A percentile compares a stretch with the other conserved stretches of the same genome.
Evolutionary conservation across 2,888 invertebrate genomes (phyloP).

Genomic region (Halictus ligatus): DNA sequence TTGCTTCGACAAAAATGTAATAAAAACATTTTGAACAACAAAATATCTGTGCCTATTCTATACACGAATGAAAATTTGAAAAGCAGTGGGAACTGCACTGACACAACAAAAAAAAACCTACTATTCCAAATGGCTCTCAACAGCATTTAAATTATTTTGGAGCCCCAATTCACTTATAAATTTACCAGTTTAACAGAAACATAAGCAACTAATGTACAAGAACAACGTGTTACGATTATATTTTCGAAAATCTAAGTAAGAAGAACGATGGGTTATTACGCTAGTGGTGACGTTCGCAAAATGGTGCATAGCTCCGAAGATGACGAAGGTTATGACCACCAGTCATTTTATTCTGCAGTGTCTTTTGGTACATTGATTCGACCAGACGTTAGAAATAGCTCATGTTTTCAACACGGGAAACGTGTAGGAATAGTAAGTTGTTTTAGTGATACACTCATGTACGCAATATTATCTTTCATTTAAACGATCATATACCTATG

Average conservation of each 20-base stretch:
- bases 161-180: constrained; percentile 23
- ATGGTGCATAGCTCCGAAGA: constrained; percentile 74
- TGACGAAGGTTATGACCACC: constrained; percentile 73
- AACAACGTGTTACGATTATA: not conserved
- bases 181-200: constrained; percentile 18
- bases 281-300: constrained; percentile 71
- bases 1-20: constrained; percentile 26
- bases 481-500: not conserved
- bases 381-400: constrained; percentile 61
- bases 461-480: not conserved
- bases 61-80: not conserved
- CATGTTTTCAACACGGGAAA: constrained; percentile 47
- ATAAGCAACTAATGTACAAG: constrained; percentile 4
- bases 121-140: constrained; percentile 35
- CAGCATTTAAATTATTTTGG: constrained; percentile 17
- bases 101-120: constrained; percentile 37
- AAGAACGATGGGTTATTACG: constrained; percentile 71
- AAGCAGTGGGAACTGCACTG: constrained; percentile 5
- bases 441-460: not conserved
- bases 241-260: constrained; percentile 9
- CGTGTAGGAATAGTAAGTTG: constrained; percentile 72
- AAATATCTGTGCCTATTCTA: not conserved
- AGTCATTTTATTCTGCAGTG: constrained; percentile 42
- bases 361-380: constrained; percentile 57
- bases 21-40: constrained; percentile 32